These are phyloP conservation scores for Eustalomyia histrio DNA, from an alignment of 2,888 invertebrate genomes.

Conservation along the genomic window DNA sequence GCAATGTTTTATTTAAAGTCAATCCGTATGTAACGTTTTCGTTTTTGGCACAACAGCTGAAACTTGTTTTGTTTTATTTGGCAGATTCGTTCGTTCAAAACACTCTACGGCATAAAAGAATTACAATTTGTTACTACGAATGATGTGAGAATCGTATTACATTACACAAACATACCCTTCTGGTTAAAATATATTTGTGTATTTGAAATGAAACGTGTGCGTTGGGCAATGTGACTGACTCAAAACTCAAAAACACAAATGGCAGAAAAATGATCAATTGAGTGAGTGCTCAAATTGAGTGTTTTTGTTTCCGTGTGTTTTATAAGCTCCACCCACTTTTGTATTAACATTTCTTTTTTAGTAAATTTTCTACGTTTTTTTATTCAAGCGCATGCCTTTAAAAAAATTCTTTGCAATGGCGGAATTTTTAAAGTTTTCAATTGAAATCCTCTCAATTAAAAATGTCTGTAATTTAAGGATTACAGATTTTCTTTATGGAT, in stretches of 20 bases:
- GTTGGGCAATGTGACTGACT: not conserved
- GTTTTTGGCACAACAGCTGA: constrained; percentile 35
- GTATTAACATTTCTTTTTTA: not conserved
- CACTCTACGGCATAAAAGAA: not conserved
- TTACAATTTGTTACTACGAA: not conserved
- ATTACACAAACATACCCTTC: not conserved
- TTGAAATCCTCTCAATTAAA: constrained; percentile 9
- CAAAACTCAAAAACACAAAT: constrained; percentile 23
- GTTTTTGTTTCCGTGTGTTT: not conserved
- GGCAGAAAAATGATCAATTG: constrained; percentile 24
- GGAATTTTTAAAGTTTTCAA: constrained; percentile 7
- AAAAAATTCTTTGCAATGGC: constrained; percentile 29
- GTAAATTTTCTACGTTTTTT: not conserved
- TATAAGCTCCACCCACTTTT: constrained; percentile 22
- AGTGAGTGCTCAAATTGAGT: constrained; percentile 5
- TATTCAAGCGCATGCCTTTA: constrained; percentile 13
- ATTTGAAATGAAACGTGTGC: not conserved
- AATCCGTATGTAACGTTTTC: not conserved
- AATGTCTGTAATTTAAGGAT: not conserved
- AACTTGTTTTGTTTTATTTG: constrained; percentile 28
- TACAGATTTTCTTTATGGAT: not conserved
- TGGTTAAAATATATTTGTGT: not conserved
- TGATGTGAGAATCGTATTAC: not conserved
- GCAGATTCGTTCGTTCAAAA: not conserved
- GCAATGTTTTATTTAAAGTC: constrained; percentile 15